Evolutionary conservation across 2,888 invertebrate genomes (phyloP), one percentile per base, ranked within the genome.

Genomic region (Cybosia mesomella): DNA sequence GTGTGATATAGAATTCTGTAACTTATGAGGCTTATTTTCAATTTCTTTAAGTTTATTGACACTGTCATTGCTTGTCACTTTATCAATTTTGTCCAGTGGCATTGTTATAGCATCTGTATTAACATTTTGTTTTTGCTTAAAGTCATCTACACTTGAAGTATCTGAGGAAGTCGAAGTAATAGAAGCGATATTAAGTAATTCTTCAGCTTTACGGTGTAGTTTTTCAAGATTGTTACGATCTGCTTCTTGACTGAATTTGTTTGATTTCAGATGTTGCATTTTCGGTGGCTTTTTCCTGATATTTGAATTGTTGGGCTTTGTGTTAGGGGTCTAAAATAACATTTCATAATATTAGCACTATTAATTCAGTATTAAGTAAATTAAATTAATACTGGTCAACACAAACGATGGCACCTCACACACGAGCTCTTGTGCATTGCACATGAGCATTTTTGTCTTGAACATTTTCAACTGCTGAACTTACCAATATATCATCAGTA

Each of bases 121-220:
- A 36, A 21, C 66, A 69, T 71, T 53, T 55, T 65, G 68, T 22
- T 72, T 60, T 66, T 72, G 67, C 60, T 79, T 82, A 49, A 69
- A 64, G 66, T 82, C 83, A 68, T 87, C 85, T 32, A 79, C 73
- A 69, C 78, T 88, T 65, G 92, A 91, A 34, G 74, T 76, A 65
- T 94, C 94, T n/a, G 91, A 89, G 64, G 91, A 88, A 75, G 86
- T 90, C 2, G 92, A 89, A 74, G 86, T 89, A 22, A 85, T 77
- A n/a, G 92, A 89, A 54, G 86, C 86, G 65, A 90, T 87, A 75
- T 88, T 90, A 0, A 95, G 83, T 59, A 95, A 85, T 77, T 92
- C 93, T 80, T 94, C 91, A 9, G 94, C 94, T 81, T 92, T 93
- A 75, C 88, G 88, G 72, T 95, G 95, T 43, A 95, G 87, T 70